Evolutionary conservation across 2,797 vertebrate species (phyloP).

Genomic region (Sus cebifrons): DNA sequence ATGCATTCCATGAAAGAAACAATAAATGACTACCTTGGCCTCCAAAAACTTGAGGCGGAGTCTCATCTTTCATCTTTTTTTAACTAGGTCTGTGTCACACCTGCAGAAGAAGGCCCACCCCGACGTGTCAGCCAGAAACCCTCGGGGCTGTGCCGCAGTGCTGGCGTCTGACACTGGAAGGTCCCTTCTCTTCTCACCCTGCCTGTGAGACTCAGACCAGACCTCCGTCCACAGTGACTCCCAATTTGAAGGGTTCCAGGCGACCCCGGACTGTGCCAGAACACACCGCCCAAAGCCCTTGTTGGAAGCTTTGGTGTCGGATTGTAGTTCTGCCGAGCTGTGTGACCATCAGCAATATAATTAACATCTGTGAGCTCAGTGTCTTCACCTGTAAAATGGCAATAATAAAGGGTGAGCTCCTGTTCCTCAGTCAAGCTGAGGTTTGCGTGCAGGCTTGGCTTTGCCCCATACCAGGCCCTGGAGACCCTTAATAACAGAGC

Average conservation of each 20-base stretch:
- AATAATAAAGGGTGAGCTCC: not conserved
- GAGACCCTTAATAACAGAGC: not conserved
- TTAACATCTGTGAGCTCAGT: not conserved
- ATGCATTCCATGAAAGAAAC: not conserved
- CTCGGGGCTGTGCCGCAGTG: not conserved
- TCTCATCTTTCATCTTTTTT: not conserved
- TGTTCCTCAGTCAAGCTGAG: not conserved
- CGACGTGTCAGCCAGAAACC: not conserved
- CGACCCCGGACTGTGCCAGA: not conserved
- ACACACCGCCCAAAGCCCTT: not conserved
- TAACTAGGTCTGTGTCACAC: not conserved
- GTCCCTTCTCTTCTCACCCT: not conserved
- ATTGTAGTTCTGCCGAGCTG: not conserved
- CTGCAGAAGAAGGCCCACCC: not conserved
- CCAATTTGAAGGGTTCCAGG: not conserved
- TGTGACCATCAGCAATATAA: not conserved
- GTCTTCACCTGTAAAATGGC: not conserved
- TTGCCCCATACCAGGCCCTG: not conserved
- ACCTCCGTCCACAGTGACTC: not conserved
- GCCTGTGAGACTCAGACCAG: not conserved
- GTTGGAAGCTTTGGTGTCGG: not conserved
- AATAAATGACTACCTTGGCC: not conserved
- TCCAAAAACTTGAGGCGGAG: not conserved
- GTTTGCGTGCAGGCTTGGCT: not conserved
- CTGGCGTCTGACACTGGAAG: not conserved